Conservation (phyloP, 2,113 vertebrate species). For the Neogale vison region DNA sequence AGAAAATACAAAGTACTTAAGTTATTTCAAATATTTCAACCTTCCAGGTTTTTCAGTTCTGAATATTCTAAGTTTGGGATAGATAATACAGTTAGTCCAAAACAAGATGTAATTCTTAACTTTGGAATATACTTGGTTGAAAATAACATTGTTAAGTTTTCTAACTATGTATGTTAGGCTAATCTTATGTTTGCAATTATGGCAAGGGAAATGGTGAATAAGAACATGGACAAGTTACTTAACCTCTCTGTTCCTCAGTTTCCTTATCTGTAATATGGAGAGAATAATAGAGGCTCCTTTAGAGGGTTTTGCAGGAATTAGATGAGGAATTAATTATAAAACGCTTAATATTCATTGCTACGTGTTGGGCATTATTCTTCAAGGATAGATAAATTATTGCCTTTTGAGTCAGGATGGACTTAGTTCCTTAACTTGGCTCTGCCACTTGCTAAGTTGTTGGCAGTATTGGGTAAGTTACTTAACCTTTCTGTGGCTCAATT, state of each 20-base stretch:
- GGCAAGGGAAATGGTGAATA: background rate
- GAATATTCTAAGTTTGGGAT: conserved; percentile 38
- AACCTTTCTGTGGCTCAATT: background rate
- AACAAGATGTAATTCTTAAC: conserved; percentile 38
- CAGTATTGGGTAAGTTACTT: background rate
- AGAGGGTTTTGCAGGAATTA: background rate
- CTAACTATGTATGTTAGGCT: background rate
- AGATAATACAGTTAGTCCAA: conserved; percentile 26
- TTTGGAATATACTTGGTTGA: background rate
- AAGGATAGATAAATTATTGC: background rate
- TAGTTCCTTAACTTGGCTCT: background rate
- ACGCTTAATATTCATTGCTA: background rate
- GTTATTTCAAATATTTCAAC: conserved; percentile 42
- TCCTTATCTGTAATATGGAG: background rate
- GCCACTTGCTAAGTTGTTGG: background rate
- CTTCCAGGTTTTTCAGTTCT: conserved; percentile 42
- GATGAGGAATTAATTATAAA: conserved; percentile 6
- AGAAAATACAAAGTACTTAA: conserved; percentile 25
- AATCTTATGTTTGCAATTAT: conserved; percentile 21
- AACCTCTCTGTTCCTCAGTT: background rate
- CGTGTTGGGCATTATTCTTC: background rate
- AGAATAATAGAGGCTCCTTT: background rate
- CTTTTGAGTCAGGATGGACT: background rate
- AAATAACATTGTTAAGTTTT: conserved; percentile 4
- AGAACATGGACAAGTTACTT: background rate